Evolutionary conservation across 2,797 vertebrate genomes (phyloP).

Genomic region (Pangasius djambal): DNA sequence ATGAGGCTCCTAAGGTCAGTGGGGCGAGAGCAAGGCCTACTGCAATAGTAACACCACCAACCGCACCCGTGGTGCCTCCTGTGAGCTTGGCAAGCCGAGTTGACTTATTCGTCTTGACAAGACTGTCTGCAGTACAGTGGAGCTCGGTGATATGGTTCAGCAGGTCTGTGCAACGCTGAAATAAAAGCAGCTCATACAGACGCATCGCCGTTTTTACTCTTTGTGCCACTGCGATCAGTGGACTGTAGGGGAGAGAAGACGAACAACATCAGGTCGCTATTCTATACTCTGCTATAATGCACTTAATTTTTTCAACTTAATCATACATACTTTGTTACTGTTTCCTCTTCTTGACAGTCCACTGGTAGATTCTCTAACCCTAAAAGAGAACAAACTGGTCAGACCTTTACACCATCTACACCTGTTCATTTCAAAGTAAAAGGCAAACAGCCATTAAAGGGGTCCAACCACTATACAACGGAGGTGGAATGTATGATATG

Average conservation of each 20-base stretch:
- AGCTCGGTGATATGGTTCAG: slow-evolving; percentile 26
- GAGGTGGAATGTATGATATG: too few species aligned
- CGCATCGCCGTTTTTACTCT: slow-evolving; percentile 43
- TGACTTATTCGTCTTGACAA: slow-evolving; percentile 54
- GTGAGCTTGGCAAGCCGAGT: slow-evolving; percentile 64
- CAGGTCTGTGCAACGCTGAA: slow-evolving; percentile 7
- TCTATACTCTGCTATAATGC: not conserved
- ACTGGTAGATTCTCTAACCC: slow-evolving; percentile 46
- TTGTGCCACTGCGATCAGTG: slow-evolving; percentile 13
- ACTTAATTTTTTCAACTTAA: not conserved
- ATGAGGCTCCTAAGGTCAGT: slow-evolving; percentile 57
- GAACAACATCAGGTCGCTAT: not conserved
- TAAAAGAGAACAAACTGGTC: slow-evolving; percentile 35
- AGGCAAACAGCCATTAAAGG: too few species aligned
- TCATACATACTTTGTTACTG: slow-evolving; percentile 48
- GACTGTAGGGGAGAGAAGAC: slow-evolving; percentile 41
- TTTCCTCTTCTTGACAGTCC: not conserved
- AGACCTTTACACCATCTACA: not conserved
- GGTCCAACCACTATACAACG: not conserved
- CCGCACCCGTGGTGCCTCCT: slow-evolving; percentile 55
- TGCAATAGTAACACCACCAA: slow-evolving; percentile 58
- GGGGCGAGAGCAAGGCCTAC: slow-evolving; percentile 63
- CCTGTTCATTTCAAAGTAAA: not conserved
- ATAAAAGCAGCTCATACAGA: slow-evolving; percentile 48
- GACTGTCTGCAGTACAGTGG: slow-evolving; percentile 50